Evolutionary conservation across 2,888 invertebrate species (phyloP).

Genomic region (Pediacus dermestoides): DNA sequence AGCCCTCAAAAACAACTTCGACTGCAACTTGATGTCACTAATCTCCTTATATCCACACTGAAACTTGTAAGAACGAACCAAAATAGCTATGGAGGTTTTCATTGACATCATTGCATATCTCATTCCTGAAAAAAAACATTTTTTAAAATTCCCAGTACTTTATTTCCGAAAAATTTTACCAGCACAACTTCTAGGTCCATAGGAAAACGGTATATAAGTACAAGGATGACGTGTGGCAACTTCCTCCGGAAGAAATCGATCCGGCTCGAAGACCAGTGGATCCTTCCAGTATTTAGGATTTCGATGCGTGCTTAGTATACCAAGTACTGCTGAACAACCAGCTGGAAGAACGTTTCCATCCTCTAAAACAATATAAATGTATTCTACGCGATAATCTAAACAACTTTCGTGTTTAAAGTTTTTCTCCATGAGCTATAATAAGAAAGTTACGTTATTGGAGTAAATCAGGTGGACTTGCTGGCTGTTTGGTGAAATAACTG

Average conservation of each 20-base stretch:
- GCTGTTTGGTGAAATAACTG: too few species aligned
- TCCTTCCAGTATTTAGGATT: conserved; percentile 56
- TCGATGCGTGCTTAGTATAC: conserved; percentile 49
- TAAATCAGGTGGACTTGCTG: too few species aligned
- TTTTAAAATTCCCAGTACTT: too few species aligned
- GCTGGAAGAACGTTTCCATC: conserved; percentile 33
- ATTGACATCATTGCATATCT: conserved; percentile 49
- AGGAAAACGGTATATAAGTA: conserved; percentile 52
- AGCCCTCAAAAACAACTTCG: too few species aligned
- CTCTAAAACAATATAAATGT: not conserved
- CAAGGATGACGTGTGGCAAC: conserved; percentile 49
- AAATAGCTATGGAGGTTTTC: conserved; percentile 45
- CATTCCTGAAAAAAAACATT: too few species aligned
- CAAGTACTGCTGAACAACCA: conserved; percentile 45
- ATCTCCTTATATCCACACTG: too few species aligned
- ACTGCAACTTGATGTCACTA: too few species aligned
- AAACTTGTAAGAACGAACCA: conserved; percentile 43
- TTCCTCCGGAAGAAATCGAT: conserved; percentile 56
- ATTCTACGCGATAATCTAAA: too few species aligned
- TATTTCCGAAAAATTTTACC: too few species aligned
- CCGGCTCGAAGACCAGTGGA: conserved; percentile 57
- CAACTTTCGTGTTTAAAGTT: too few species aligned
- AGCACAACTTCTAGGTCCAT: conserved; percentile 53
- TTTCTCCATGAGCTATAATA: too few species aligned
- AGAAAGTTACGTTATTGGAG: too few species aligned